These are phyloP conservation scores for Stegodyphus dumicola DNA, from an alignment of 1,140 invertebrate species.

Conservation along the genomic window DNA sequence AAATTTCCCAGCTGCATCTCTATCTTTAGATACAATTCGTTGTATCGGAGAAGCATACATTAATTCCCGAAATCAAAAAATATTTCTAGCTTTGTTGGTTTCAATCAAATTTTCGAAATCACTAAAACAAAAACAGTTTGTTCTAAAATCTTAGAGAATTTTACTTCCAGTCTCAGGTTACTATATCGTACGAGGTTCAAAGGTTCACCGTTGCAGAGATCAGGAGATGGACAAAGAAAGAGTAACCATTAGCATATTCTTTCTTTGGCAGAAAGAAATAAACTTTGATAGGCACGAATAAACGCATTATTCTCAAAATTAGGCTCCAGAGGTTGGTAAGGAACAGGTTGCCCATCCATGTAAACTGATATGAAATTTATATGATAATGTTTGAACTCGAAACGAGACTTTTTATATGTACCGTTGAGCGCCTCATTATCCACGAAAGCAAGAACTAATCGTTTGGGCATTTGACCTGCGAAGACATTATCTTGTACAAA, in stretches of 20 bases:
- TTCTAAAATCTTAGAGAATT: neutral
- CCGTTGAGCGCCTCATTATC: conserved; percentile 4
- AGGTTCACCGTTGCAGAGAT: neutral
- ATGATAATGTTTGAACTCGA: conserved; percentile 20
- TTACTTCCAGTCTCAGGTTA: neutral
- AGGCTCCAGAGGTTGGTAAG: neutral
- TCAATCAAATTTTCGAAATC: neutral
- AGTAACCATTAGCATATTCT: neutral
- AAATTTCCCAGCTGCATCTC: neutral
- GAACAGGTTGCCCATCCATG: conserved; percentile 6
- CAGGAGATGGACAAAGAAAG: neutral
- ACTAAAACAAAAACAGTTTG: neutral
- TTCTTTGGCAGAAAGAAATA: neutral
- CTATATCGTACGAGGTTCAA: neutral
- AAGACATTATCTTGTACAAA: conserved; percentile 32
- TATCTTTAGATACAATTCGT: neutral
- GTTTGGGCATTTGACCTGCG: neutral
- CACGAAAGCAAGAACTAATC: conserved; percentile 8
- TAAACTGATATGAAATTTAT: neutral
- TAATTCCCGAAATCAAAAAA: conserved; percentile 2
- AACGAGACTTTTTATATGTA: neutral
- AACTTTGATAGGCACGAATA: conserved; percentile 8
- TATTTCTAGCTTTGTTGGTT: neutral
- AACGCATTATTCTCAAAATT: conserved; percentile 4
- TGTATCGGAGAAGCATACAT: neutral